Conservation (phyloP, 1,140 invertebrate species). For the Potamilus streckersoni region DNA sequence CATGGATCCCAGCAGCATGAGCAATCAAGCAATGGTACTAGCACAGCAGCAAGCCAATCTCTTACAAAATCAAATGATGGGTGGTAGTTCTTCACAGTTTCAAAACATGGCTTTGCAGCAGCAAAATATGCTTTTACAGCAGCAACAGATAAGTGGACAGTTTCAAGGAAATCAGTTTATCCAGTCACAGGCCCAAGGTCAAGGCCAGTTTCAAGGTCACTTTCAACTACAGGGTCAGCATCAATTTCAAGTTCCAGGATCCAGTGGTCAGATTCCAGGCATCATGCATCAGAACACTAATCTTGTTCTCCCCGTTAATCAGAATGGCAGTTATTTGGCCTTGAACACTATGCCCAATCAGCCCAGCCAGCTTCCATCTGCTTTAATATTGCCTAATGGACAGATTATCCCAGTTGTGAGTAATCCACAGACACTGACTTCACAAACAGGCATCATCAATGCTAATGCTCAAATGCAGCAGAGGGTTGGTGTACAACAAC, state of each 20-base stretch:
- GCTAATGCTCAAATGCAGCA: constrained; percentile 13
- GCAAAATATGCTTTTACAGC: constrained; percentile 12
- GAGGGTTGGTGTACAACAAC: constrained; percentile 2
- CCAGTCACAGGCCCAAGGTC: constrained; percentile 24
- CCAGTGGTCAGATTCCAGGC: too few relatives aligned
- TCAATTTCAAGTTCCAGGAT: too few relatives aligned
- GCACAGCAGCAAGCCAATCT: constrained; percentile 35
- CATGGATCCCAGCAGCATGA: constrained; percentile 35
- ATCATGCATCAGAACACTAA: neutral
- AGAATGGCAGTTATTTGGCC: constrained; percentile 44
- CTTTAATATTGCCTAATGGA: constrained; percentile 67
- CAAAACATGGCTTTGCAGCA: constrained; percentile 24
- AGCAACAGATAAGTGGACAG: constrained; percentile 21
- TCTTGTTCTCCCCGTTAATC: constrained; percentile 42
- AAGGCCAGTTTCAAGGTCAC: constrained; percentile 31
- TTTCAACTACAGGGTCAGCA: constrained; percentile 35
- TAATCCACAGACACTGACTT: constrained; percentile 57
- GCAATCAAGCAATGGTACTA: constrained; percentile 31
- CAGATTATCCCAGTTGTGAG: constrained; percentile 68
- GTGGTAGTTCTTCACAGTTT: constrained; percentile 12
- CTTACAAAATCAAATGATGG: constrained; percentile 24
- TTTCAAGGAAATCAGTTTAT: constrained; percentile 20
- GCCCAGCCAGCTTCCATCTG: constrained; percentile 61
- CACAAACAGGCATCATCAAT: constrained; percentile 8
- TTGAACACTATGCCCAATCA: constrained; percentile 51